Percentiles rank a stretch among this genome's conserved stretches.
These are phyloP conservation scores for Botia kubotai DNA, from an alignment of 2,797 vertebrate species.

Conservation along the genomic window DNA sequence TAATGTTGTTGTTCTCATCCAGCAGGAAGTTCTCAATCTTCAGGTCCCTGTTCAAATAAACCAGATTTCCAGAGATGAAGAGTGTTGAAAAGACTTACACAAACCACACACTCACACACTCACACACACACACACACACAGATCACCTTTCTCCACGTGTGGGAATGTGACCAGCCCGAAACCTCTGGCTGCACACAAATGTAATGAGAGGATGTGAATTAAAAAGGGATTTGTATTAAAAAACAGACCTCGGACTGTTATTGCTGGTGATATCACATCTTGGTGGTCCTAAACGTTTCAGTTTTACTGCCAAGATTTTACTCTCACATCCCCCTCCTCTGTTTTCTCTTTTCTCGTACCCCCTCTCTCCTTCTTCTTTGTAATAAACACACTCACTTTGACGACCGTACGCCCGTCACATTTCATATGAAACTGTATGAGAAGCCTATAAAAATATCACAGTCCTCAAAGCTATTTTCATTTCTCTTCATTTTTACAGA, in stretches of 20 bases:
- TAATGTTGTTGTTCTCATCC: conserved; percentile 87
- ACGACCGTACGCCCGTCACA: conserved; percentile 41
- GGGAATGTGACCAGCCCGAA: conserved; percentile 5
- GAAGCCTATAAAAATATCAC: conserved; percentile 52
- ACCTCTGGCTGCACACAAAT: conserved; percentile 18
- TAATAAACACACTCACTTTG: conserved; percentile 36
- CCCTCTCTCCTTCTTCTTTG: conserved; percentile 32
- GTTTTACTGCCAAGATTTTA: conserved; percentile 19
- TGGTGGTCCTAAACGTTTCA: conserved; percentile 32
- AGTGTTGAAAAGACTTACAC: not conserved
- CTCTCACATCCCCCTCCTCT: not conserved
- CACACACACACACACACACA: not conserved
- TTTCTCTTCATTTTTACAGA: conserved; percentile 49
- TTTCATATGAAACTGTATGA: conserved; percentile 55
- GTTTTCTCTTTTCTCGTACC: conserved; percentile 4
- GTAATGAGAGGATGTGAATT: conserved; percentile 29
- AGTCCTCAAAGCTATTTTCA: conserved; percentile 48
- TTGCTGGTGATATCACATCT: conserved; percentile 12
- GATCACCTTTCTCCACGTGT: not conserved
- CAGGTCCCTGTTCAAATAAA: conserved; percentile 76
- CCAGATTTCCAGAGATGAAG: not conserved
- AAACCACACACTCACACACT: conserved; percentile 1
- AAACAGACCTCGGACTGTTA: not conserved
- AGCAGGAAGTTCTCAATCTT: conserved; percentile 91
- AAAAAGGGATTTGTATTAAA: conserved; percentile 53